These are phyloP conservation scores for Odontocerum albicorne DNA, from an alignment of 2,888 invertebrate genomes.

Conservation along the genomic window DNA sequence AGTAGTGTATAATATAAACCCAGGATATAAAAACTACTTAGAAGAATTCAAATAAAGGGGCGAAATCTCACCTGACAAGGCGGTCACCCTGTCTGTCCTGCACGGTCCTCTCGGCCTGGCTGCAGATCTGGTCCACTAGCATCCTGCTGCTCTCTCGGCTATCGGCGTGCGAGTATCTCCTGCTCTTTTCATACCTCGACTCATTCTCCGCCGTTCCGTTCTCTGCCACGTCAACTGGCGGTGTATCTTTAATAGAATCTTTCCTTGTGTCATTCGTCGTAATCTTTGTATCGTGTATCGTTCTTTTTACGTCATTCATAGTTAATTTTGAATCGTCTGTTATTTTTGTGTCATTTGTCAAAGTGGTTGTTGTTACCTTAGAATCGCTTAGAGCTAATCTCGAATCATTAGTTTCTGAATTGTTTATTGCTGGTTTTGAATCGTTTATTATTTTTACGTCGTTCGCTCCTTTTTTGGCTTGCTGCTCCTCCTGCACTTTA, in stretches of 20 bases:
- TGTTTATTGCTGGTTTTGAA: conserved; percentile 17
- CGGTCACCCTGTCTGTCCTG: conserved; percentile 18
- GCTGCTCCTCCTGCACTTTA: conserved; percentile 37
- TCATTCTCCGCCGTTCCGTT: neutral
- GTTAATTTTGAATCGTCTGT: neutral
- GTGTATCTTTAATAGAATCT: neutral
- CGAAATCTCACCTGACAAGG: conserved; percentile 12
- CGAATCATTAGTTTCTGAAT: conserved; percentile 4
- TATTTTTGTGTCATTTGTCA: neutral
- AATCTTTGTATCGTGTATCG: neutral
- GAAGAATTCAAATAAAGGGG: neutral
- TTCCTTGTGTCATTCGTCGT: neutral
- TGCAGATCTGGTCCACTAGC: conserved; percentile 42
- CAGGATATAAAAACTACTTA: neutral
- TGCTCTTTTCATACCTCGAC: neutral
- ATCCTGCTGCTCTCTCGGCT: conserved; percentile 24
- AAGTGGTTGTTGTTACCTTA: neutral
- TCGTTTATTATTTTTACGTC: conserved; percentile 42
- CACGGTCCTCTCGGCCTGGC: conserved; percentile 41
- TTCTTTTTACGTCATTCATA: neutral
- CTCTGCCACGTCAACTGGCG: neutral
- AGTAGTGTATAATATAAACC: too few relatives aligned
- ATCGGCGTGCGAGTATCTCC: conserved; percentile 26
- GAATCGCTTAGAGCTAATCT: neutral
- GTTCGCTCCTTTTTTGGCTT: conserved; percentile 45